Base-by-base conservation (phyloP, 2,113 vertebrate species). In the Gobiocypris rarus region DNA sequence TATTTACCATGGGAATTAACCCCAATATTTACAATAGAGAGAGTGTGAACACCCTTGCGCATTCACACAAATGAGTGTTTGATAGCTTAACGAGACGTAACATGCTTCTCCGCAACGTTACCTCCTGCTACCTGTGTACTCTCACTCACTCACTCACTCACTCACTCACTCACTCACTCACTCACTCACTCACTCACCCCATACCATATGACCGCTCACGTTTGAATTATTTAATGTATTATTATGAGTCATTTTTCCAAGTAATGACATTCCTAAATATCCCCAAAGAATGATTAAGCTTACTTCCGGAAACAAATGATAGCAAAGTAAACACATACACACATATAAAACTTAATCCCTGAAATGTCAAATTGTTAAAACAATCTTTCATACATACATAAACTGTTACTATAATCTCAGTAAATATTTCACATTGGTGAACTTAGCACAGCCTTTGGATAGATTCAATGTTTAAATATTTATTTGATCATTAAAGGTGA, bases 1-100 rank as follows among this genome's bases (percentile, higher is more conserved):
- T 92, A 92, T 95, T 94, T 94, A 95, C 90, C 88, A 88, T 84
- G 93, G 90, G 93, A 94, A 95, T 95, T 93, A 90, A 93, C 90
- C 93, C 89, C 95, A 93, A 94, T 95, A 94, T 95, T 96, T 95
- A 94, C 94, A 94, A 91, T 91, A 92, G 94, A 93, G 87, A 90
- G 89, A 89, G 88, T 59, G 87, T 90, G 50, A 70, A 48, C 19
- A 28, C 69, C 26, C 70, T 61, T 26, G 61, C 4, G n/a, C 81
- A 58, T 52, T 58, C 43, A 22, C 75, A 70, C 76, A 80, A 67
- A 67, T 67, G 17, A 67, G 78, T 67, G 43, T 50, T 67, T 80
- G 61, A 80, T 80, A n/a, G 59, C 43, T 67, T 67, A 67, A 31
- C 24, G 24, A n/a, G 78, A 52, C 26, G 1, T 48, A 80, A 67